Evolutionary conservation across 1,140 invertebrate genomes (phyloP).

Genomic region (Aphis craccivora): DNA sequence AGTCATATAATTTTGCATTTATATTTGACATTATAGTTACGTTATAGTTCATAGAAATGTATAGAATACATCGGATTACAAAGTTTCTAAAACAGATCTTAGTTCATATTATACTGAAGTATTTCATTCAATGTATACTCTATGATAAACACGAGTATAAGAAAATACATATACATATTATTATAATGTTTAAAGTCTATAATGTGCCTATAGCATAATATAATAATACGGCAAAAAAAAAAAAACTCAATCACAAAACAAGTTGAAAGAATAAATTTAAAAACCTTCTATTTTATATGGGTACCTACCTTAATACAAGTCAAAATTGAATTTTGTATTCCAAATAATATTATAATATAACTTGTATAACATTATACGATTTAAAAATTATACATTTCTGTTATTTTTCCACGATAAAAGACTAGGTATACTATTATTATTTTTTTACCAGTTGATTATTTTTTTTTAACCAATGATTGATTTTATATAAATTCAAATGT

Average conservation of each 20-base stretch:
- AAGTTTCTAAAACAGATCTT: neutral
- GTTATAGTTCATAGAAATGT: neutral
- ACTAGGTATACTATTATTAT: neutral
- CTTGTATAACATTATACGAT: neutral
- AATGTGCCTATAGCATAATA: neutral
- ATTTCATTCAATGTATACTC: neutral
- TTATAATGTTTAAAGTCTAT: neutral
- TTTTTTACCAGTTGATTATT: too few species aligned
- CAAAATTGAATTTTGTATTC: too few species aligned
- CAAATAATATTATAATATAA: neutral
- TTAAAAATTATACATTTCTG: neutral
- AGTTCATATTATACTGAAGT: neutral
- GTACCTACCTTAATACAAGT: neutral
- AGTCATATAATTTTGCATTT: too few species aligned
- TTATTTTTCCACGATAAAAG: too few species aligned
- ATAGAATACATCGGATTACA: neutral
- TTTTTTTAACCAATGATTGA: neutral
- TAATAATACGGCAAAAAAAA: neutral
- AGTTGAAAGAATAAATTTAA: neutral
- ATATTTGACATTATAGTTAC: neutral
- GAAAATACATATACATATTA: neutral
- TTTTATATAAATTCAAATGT: neutral
- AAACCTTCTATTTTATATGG: neutral
- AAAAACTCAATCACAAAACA: neutral
- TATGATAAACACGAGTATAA: neutral